phyloP scores from a whole-genome alignment of 2,797 vertebrate genomes.

The Myioborus melanocephalus region DNA sequence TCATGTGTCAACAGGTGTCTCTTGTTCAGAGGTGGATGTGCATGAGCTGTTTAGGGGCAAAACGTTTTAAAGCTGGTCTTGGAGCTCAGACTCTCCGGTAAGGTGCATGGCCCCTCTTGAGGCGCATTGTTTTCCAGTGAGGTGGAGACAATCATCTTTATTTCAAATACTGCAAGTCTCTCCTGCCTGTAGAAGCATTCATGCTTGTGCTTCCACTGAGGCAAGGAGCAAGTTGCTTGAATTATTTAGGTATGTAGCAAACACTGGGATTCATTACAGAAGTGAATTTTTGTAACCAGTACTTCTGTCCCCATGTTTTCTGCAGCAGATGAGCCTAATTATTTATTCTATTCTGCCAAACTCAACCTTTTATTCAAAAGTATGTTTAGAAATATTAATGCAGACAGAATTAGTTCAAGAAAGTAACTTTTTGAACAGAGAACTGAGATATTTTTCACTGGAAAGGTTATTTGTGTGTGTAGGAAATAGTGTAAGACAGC shows the following conservation, averaged over 20 bases:
- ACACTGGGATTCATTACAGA: background rate
- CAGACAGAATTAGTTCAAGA: background rate
- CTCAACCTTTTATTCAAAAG: background rate
- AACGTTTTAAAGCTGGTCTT: background rate
- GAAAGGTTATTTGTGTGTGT: background rate
- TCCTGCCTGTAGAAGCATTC: fast-evolving
- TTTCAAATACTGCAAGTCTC: background rate
- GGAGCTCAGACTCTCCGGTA: background rate
- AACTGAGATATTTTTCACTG: background rate
- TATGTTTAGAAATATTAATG: background rate
- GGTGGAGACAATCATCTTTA: background rate
- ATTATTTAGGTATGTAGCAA: background rate
- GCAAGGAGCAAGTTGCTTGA: background rate
- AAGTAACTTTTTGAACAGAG: background rate
- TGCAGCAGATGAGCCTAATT: background rate
- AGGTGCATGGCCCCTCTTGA: fast-evolving
- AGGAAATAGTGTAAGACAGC: background rate
- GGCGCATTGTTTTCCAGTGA: background rate
- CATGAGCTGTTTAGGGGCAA: background rate
- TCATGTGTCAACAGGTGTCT: background rate
- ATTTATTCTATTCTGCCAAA: background rate
- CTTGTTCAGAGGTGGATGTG: background rate
- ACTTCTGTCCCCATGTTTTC: fast-evolving
- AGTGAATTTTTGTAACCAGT: background rate
- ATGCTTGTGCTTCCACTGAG: background rate